phyloP scores from a whole-genome alignment of 1,140 invertebrate species.

The Heliconius melpomene region DNA sequence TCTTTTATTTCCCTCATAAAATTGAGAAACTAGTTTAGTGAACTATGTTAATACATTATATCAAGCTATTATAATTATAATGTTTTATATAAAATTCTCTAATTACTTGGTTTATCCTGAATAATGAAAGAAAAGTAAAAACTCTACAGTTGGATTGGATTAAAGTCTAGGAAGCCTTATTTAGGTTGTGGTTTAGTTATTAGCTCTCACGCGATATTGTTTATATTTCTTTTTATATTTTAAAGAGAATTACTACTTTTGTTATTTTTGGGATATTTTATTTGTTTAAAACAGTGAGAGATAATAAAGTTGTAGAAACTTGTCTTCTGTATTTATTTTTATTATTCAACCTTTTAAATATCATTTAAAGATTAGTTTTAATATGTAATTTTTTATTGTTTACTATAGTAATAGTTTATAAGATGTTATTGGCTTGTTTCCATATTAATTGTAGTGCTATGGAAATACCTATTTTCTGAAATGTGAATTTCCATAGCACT shows the following conservation, averaged over 20 bases:
- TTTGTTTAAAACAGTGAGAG: too few relatives aligned
- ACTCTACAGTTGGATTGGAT: slow-evolving; percentile 39
- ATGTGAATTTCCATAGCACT: slow-evolving; percentile 17
- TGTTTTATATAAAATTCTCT: not conserved
- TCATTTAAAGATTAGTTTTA: too few relatives aligned
- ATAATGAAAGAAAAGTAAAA: slow-evolving; percentile 22
- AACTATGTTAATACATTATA: not conserved
- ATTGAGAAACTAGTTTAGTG: not conserved
- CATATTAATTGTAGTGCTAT: too few relatives aligned
- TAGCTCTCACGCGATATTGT: slow-evolving; percentile 41
- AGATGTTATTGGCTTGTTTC: too few relatives aligned
- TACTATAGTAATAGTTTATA: too few relatives aligned
- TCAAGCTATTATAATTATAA: not conserved
- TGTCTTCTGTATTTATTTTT: too few relatives aligned
- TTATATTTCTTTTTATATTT: slow-evolving; percentile 23
- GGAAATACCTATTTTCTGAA: not conserved
- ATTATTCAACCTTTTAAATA: too few relatives aligned
- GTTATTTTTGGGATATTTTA: not conserved
- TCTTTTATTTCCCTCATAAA: too few relatives aligned
- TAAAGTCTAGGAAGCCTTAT: slow-evolving; percentile 37
- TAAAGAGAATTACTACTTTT: not conserved
- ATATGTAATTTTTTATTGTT: too few relatives aligned
- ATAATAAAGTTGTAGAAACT: too few relatives aligned
- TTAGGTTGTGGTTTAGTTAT: slow-evolving; percentile 36
- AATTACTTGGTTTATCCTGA: not conserved